Conservation (phyloP, 2,888 invertebrate genomes). For the Agrenia bidenticulata region DNA sequence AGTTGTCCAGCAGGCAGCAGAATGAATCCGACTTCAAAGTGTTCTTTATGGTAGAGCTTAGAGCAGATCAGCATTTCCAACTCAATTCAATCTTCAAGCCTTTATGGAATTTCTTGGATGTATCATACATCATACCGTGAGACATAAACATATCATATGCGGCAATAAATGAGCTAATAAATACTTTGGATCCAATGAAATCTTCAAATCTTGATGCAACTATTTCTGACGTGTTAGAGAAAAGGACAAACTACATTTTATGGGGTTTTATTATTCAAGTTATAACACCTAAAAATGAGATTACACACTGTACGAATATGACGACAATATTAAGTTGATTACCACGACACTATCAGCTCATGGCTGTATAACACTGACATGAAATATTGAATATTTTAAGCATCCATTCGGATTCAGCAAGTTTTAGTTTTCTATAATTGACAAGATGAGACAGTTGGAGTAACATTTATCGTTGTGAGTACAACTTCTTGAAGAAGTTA, state of each 20-base stretch:
- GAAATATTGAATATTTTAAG: no score
- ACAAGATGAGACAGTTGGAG: no score
- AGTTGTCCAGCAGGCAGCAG: slow-evolving; percentile 58
- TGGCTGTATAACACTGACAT: not conserved
- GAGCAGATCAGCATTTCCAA: not conserved
- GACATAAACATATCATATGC: no score
- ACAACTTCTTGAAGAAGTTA: slow-evolving; percentile 2
- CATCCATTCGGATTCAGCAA: no score
- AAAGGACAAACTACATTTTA: slow-evolving; percentile 9
- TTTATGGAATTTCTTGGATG: no score
- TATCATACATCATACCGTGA: no score
- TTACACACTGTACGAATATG: slow-evolving; percentile 17
- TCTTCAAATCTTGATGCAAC: no score
- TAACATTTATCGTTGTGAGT: slow-evolving; percentile 1
- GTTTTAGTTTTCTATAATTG: no score
- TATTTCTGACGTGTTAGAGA: no score
- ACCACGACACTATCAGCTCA: slow-evolving; percentile 5
- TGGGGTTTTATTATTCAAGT: slow-evolving; percentile 9
- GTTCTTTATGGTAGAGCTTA: slow-evolving; percentile 58
- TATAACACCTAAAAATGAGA: slow-evolving; percentile 15
- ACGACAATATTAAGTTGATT: slow-evolving; percentile 2
- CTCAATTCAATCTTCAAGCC: no score
- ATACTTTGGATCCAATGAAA: no score
- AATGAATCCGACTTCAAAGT: slow-evolving; percentile 60
- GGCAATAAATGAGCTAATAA: no score